Percentiles rank a stretch among this genome's conserved stretches.
Evolutionary conservation across 1,140 invertebrate genomes (phyloP).

Genomic region (Saccostrea cuccullata): DNA sequence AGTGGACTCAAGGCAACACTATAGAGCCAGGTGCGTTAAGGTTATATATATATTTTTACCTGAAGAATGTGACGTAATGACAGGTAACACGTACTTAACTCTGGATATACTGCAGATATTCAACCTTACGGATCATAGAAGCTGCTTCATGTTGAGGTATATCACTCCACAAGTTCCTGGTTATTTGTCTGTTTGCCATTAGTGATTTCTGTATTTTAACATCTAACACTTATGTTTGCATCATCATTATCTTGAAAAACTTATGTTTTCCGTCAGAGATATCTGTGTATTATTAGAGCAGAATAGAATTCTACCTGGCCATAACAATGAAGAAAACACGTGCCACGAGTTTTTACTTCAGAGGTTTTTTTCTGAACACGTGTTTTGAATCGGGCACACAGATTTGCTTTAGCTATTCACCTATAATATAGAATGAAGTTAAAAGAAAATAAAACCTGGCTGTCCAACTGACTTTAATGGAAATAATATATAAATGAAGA

Average conservation of each 20-base stretch:
- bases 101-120: not conserved
- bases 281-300: conserved; percentile 27
- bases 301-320: not conserved
- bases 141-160: not conserved
- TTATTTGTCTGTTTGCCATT: not conserved
- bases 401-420: not conserved
- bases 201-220: not conserved
- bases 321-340: not conserved
- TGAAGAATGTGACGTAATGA: not conserved
- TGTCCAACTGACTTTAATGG: not conserved
- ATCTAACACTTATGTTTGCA: not conserved
- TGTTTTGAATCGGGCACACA: not conserved
- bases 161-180: not conserved
- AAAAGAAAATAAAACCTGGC: not conserved
- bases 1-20: not conserved
- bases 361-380: not conserved
- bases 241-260: conserved; percentile 29
- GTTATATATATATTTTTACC: not conserved
- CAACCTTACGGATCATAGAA: not conserved
- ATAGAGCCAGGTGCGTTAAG: not conserved
- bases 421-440: not conserved
- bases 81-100: conserved; percentile 15
- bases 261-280: not conserved
- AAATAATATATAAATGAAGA: too few relatives aligned
- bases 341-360: not conserved